Evolutionary conservation across 2,888 invertebrate genomes (phyloP).

Genomic region (Cephus pulcher): DNA sequence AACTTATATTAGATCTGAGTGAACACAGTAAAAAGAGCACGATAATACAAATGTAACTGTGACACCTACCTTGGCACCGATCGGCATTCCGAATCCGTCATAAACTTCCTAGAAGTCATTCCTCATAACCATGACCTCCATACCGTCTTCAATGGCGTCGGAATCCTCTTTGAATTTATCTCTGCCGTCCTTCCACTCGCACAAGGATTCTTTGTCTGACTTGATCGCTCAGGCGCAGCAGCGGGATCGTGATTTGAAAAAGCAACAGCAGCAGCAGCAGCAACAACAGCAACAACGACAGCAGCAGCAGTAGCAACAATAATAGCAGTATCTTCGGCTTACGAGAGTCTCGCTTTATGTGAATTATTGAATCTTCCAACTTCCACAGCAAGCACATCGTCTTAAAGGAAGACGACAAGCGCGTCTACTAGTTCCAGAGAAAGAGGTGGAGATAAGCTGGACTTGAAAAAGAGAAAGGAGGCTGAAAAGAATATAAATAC

Average conservation of each 20-base stretch:
- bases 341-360: slow-evolving; percentile 81
- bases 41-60: slow-evolving; percentile 84
- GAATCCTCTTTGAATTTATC: slow-evolving; percentile 49
- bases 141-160: slow-evolving; percentile 74
- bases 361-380: slow-evolving; percentile 81
- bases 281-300: slow-evolving; percentile 51
- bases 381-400: slow-evolving; percentile 69
- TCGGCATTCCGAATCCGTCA: slow-evolving; percentile 70
- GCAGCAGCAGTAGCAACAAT: slow-evolving; percentile 67
- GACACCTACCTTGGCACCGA: slow-evolving; percentile 81
- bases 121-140: slow-evolving; percentile 86
- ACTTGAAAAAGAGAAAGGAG: slow-evolving; percentile 68
- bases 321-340: slow-evolving; percentile 79
- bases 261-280: slow-evolving; percentile 71
- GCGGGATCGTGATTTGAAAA: slow-evolving; percentile 74
- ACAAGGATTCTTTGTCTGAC: slow-evolving; percentile 74
- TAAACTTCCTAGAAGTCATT: slow-evolving; percentile 81
- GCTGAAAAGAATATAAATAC: slow-evolving; percentile 62
- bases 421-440: slow-evolving; percentile 50
- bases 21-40: slow-evolving; percentile 72
- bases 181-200: slow-evolving; percentile 62
- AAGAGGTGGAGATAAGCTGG: slow-evolving; percentile 23
- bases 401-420: slow-evolving; percentile 64
- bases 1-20: slow-evolving; percentile 89
- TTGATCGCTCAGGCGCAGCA: slow-evolving; percentile 77